These are phyloP conservation scores for Ceratothoa steindachneri DNA, from an alignment of 2,888 invertebrate genomes.

Conservation along the genomic window DNA sequence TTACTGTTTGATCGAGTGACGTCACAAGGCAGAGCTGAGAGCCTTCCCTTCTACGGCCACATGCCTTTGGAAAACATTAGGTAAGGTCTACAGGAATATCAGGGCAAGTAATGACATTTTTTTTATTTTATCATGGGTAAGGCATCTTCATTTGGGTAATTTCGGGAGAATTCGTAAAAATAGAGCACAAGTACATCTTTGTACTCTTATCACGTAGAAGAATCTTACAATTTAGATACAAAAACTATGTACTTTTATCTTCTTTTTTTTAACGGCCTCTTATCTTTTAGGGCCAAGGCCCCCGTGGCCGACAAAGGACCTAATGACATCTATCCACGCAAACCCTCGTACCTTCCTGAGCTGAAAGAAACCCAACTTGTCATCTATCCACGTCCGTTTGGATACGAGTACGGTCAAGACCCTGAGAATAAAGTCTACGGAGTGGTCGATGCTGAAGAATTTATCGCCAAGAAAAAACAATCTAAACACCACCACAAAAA, in stretches of 20 bases:
- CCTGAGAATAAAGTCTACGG: slow-evolving; percentile 38
- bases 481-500: slow-evolving; percentile 18
- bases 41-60: slow-evolving; percentile 39
- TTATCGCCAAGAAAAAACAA: slow-evolving; percentile 16
- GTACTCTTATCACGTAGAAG: too few species aligned
- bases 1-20: slow-evolving; percentile 30
- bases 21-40: slow-evolving; percentile 43
- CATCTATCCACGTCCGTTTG: slow-evolving; percentile 38
- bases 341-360: slow-evolving; percentile 14
- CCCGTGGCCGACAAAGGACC: slow-evolving; percentile 35
- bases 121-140: too few species aligned
- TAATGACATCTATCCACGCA: slow-evolving; percentile 39
- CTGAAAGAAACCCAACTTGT: slow-evolving; percentile 31
- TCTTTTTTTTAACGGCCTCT: too few species aligned
- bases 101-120: too few species aligned
- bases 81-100: slow-evolving; percentile 21
- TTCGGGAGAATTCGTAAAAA: too few species aligned
- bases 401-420: slow-evolving; percentile 43
- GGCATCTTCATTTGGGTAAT: too few species aligned
- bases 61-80: slow-evolving; percentile 33
- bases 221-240: too few species aligned
- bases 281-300: too few species aligned
- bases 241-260: too few species aligned
- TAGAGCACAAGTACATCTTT: too few species aligned
- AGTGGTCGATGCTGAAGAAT: slow-evolving; percentile 25